Conservation (phyloP, 2,797 vertebrate genomes). For the Manis crassicaudata region DNA sequence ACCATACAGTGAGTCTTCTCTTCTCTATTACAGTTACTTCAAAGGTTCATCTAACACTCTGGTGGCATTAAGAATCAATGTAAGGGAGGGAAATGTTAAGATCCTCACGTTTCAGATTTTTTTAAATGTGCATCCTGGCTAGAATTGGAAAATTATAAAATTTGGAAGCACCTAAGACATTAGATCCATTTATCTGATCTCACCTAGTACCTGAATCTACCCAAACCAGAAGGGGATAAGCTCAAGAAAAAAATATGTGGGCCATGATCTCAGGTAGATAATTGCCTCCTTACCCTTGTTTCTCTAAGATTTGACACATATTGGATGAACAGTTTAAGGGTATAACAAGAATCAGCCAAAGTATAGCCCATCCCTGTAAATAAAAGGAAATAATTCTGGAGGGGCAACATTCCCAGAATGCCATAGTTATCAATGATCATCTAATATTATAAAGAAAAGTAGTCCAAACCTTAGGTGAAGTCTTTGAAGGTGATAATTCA, state of each 20-base stretch:
- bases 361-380: background rate
- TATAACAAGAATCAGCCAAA: background rate
- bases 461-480: background rate
- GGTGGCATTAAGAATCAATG: conserved; percentile 27
- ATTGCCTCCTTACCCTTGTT: background rate
- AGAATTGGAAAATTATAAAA: conserved; percentile 27
- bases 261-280: background rate
- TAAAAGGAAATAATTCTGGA: conserved; percentile 44
- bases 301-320: background rate
- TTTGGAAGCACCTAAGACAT: conserved; percentile 1
- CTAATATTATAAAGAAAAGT: conserved; percentile 11
- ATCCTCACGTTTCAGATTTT: conserved; percentile 45
- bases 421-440: background rate
- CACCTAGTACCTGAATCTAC: background rate
- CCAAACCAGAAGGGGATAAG: background rate
- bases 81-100: conserved; percentile 61
- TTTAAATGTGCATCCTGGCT: background rate
- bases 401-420: background rate
- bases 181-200: conserved; percentile 5
- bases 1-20: background rate
- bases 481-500: conserved; percentile 10
- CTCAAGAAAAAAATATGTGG: background rate
- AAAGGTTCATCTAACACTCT: conserved; percentile 48
- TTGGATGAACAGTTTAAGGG: background rate
- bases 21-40: conserved; percentile 35